Evolutionary conservation across 2,888 invertebrate species (phyloP).

Genomic region (Meiosimyza platycephala): DNA sequence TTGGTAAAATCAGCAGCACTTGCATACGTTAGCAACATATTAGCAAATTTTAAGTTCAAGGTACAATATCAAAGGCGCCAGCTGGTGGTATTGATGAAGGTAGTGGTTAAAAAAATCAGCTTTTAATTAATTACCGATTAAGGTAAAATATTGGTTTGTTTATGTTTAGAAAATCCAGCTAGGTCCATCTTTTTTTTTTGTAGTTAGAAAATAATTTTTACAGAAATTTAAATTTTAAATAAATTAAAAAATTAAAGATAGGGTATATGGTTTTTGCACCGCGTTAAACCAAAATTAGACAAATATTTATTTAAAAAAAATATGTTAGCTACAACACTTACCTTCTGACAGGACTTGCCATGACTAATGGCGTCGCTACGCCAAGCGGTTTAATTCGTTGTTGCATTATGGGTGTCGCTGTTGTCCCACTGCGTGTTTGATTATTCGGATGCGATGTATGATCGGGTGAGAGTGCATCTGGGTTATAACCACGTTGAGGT

Average conservation of each 20-base stretch:
- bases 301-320: neutral
- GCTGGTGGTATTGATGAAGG: neutral
- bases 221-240: conserved; percentile 22
- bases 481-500: conserved; percentile 73
- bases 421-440: conserved; percentile 69
- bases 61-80: conserved; percentile 5
- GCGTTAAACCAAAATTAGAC: conserved; percentile 8
- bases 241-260: conserved; percentile 36
- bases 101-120: conserved; percentile 9
- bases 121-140: conserved; percentile 49
- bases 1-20: no score
- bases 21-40: no score
- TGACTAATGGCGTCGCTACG: conserved; percentile 87
- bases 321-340: conserved; percentile 64
- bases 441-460: conserved; percentile 67
- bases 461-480: conserved; percentile 73
- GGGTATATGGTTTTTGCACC: conserved; percentile 14
- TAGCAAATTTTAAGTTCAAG: no score
- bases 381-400: conserved; percentile 91
- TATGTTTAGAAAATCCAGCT: conserved; percentile 45
- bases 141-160: conserved; percentile 38
- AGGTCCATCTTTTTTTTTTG: conserved; percentile 47
- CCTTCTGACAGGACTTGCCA: conserved; percentile 90
- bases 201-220: conserved; percentile 27
- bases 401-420: conserved; percentile 85